Evolutionary conservation across 35 echinoderm and acorn worm genomes (phyloP), one percentile per base, ranked within the genome.

Genomic region (Apostichopus japonicus): DNA sequence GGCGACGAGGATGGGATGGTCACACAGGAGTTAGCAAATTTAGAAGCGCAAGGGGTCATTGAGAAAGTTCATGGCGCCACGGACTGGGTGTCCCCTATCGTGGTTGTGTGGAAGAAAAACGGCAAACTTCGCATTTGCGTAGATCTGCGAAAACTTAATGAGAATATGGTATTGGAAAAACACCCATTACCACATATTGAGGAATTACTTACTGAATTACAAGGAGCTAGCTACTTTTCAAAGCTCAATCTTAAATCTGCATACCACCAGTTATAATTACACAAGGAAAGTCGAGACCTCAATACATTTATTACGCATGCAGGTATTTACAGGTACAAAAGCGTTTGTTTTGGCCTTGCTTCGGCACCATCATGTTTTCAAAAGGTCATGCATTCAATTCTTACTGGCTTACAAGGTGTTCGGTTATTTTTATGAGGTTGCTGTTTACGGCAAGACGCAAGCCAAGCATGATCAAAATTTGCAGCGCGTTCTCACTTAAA

Each of bases 241-340:
- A 61, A 87, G 55, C 54, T 88, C 11, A 83, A 93, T 72, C 33
- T 93, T 1, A 23, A 75, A 54, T 88, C 82, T 19, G 84, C 83
- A 5, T 88, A 93, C 67, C 84, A 88, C 24, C 92, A 93, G 76
- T 44, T 93, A 57, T n/a, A 79, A n/a, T 51, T 92, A 27, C 73
- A 92, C 5, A 72, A 92, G 55, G 82, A 93, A 15, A 91, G 87
- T 57, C 52, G 92, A 22, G 73, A 84, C 65, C 75, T 94, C 23
- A 93, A 83, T 14, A 65, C 93, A 21, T 94, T 94, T 54, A 90
- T 94, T 17, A 94, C 93, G 27, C 93, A 94, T 94, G 93, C 78
- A 8, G 93, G 93, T 10, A 0, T 94, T 24, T 94, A 90, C 19
- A 44, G 77, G 24, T 94, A 90, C 44, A 90, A 81, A 58, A 23